These are phyloP conservation scores for Parasteatoda lunata DNA, from an alignment of 2,888 invertebrate species.

Conservation along the genomic window DNA sequence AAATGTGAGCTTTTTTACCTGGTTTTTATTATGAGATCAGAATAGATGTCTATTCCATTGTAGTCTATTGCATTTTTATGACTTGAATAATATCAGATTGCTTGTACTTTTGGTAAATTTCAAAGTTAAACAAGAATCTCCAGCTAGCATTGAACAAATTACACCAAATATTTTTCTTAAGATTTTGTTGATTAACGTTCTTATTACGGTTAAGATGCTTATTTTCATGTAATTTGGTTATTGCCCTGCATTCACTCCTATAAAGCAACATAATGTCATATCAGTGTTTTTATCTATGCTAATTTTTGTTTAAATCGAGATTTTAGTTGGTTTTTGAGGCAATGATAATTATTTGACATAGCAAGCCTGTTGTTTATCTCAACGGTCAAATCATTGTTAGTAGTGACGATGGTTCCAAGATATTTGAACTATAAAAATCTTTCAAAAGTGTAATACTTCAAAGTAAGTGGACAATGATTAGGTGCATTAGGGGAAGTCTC, in stretches of 20 bases:
- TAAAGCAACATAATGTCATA: not conserved
- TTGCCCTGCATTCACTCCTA: not conserved
- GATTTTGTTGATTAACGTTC: no score
- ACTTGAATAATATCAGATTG: not conserved
- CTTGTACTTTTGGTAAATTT: not conserved
- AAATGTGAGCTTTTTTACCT: not conserved
- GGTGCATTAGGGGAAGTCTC: not conserved
- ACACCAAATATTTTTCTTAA: not conserved
- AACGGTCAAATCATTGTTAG: not conserved
- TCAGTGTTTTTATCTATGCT: not conserved
- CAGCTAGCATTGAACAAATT: not conserved
- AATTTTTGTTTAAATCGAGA: not conserved
- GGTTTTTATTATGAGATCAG: not conserved
- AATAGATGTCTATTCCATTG: not conserved
- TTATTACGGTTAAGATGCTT: no score
- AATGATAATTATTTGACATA: not conserved
- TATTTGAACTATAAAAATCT: not conserved
- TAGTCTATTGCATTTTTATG: not conserved
- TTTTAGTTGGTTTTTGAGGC: not conserved
- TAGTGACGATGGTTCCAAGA: constrained; percentile 5
- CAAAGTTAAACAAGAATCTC: not conserved
- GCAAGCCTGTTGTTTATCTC: not conserved
- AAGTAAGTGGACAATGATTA: not conserved
- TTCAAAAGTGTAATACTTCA: not conserved
- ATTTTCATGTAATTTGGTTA: not conserved